These are phyloP conservation scores for Heliothis subflexa DNA, from an alignment of 1,140 invertebrate species.

Conservation along the genomic window DNA sequence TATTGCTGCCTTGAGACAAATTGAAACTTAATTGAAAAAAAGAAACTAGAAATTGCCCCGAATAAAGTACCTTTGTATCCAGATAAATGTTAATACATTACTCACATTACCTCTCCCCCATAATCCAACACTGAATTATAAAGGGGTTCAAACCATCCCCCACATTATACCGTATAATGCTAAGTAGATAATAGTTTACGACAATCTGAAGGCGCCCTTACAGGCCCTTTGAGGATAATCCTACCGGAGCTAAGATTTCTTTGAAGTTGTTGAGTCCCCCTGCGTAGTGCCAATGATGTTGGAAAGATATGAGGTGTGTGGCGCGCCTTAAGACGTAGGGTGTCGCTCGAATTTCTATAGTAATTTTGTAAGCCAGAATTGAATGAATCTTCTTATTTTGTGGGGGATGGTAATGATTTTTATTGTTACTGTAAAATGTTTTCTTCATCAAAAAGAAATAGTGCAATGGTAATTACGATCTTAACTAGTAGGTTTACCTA, in stretches of 20 bases:
- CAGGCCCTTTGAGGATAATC: slow-evolving; percentile 38
- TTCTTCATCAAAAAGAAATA: no score
- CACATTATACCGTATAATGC: slow-evolving; percentile 7
- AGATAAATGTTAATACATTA: slow-evolving; percentile 3
- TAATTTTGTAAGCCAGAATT: background rate
- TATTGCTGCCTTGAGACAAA: no score
- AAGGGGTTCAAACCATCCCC: slow-evolving; percentile 13
- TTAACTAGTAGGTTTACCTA: no score
- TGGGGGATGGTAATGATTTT: no score
- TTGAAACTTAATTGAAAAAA: background rate
- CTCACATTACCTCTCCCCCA: background rate
- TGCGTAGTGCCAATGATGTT: slow-evolving; percentile 24
- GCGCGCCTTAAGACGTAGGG: background rate
- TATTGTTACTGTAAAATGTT: no score
- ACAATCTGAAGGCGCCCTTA: slow-evolving; percentile 22
- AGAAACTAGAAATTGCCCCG: background rate
- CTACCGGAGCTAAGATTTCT: slow-evolving; percentile 39
- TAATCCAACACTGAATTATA: slow-evolving; percentile 7
- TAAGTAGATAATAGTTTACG: slow-evolving; percentile 34
- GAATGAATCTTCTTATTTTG: background rate
- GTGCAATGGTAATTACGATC: no score
- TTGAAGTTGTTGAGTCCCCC: slow-evolving; percentile 18
- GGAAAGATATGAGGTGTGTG: slow-evolving; percentile 3
- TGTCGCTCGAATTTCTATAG: background rate
- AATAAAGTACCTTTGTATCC: background rate